Conservation (phyloP, 92 coral and sea anemone genomes). For the Zoanthus sociatus region DNA sequence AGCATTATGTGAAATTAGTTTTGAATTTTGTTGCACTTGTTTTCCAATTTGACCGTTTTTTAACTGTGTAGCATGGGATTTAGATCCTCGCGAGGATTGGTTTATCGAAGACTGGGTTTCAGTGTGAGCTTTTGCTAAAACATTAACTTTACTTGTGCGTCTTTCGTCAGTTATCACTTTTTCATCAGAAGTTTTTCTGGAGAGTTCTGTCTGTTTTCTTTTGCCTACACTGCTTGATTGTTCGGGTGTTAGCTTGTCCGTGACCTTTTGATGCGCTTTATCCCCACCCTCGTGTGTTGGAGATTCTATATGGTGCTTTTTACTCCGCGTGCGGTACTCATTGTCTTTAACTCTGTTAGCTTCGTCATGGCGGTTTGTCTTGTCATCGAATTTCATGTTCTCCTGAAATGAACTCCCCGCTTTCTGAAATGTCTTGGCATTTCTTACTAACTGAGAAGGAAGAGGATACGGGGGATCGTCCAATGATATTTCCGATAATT, state of each 20-base stretch:
- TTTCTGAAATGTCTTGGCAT: background rate
- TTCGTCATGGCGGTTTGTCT: background rate
- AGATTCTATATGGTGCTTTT: slow-evolving; percentile 17
- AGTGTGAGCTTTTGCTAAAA: slow-evolving; percentile 10
- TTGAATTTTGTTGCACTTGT: slow-evolving; percentile 7
- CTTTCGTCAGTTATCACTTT: slow-evolving; percentile 4
- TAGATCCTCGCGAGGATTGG: slow-evolving; percentile 17
- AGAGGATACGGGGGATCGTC: slow-evolving; percentile 64
- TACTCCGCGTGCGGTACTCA: slow-evolving; percentile 12
- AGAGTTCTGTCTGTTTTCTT: slow-evolving; percentile 27
- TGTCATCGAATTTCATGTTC: slow-evolving; percentile 18
- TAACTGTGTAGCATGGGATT: slow-evolving; percentile 10
- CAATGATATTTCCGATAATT: slow-evolving; percentile 59
- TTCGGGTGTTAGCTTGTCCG: slow-evolving; percentile 20
- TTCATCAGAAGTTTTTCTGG: slow-evolving; percentile 7
- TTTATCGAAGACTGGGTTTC: slow-evolving; percentile 28
- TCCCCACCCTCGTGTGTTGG: background rate
- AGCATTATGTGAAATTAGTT: slow-evolving; percentile 2
- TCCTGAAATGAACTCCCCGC: slow-evolving; percentile 1
- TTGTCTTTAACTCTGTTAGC: slow-evolving; percentile 16
- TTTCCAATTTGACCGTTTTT: slow-evolving; percentile 9
- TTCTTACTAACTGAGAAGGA: slow-evolving; percentile 2
- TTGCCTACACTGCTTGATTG: slow-evolving; percentile 12
- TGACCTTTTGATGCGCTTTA: background rate
- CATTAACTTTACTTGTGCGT: background rate